Base-by-base conservation (phyloP, 2,797 vertebrate species). In the Chaetodon trifasciatus region DNA sequence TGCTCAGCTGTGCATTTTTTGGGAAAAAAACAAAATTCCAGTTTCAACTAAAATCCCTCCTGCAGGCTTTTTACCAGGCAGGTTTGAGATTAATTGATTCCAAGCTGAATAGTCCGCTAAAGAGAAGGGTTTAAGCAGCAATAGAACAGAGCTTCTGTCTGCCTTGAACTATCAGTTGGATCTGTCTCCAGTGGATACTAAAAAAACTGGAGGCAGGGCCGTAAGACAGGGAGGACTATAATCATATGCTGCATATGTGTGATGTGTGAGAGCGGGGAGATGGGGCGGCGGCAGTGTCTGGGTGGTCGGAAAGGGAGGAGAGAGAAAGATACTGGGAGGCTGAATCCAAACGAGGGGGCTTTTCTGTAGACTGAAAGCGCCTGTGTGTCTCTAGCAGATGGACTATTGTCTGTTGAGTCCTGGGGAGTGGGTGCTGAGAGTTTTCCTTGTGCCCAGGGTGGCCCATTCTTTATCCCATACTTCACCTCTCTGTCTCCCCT, bases 321-420 rank as follows among this genome's bases (percentile, higher is more conserved):
- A 78, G 87, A 74, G 78, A 84, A 79, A 84, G 92, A 94, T 91
- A 89, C 88, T 77, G 32, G 74, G 89, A 91, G 87, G 86, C 85
- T 90, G 93, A 91, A 93, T 94, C 92, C 90, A 91, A 94, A 93
- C 84, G 82, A 88, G 88, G 86, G 91, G 93, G 86, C 88, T 93
- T 91, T 92, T 92, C 86, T 87, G 78, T 57, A 65, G 74, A 50
- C 76, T 93, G 82, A 95, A 92, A 91, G 91, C 83, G 85, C 80
- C 90, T 89, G 78, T 81, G 86, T 92, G 81, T 93, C 92, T 89
- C 86, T 82, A 91, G 94, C 95, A 96, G 96, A 97, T 95, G 95
- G 95, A 95, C 91, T 88, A 95, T 93, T 95, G 93, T 93, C 85
- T 91, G 81, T 60, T 57, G 89, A 92, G 89, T 93, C 91, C 76